These are phyloP conservation scores for Lanistes nyassanus DNA, from an alignment of 1,140 invertebrate species.

Conservation along the genomic window DNA sequence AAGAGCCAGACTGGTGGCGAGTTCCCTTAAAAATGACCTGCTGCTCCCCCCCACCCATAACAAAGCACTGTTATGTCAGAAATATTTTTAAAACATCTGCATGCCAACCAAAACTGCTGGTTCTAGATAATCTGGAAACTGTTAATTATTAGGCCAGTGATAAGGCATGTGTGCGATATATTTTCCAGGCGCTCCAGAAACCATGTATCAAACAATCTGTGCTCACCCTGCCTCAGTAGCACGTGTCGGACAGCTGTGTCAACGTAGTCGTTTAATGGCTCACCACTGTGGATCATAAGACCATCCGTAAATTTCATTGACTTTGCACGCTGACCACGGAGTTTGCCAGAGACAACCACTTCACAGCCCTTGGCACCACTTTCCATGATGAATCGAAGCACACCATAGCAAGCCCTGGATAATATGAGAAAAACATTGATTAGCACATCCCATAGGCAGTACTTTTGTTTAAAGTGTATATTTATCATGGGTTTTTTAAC, in stretches of 20 bases:
- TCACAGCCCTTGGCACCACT: conserved; percentile 96
- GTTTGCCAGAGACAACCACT: conserved; percentile 98
- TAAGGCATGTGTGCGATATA: not conserved
- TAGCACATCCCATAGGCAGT: no score
- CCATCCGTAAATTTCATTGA: conserved; percentile 99
- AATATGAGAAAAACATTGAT: no score
- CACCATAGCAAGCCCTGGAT: conserved; percentile 95
- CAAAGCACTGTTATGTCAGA: no score
- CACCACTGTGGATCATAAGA: conserved; percentile 99
- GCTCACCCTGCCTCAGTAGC: conserved; percentile 88
- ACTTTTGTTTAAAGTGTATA: no score
- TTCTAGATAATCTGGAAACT: no score
- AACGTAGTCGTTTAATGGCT: conserved; percentile 98
- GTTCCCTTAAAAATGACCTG: no score
- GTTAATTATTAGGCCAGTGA: no score
- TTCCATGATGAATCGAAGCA: conserved; percentile 99
- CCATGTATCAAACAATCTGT: not conserved
- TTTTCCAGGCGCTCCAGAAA: not conserved
- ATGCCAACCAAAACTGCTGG: no score
- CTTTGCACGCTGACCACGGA: conserved; percentile 98
- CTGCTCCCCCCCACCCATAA: no score
- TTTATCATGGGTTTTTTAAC: no score
- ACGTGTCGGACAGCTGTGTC: conserved; percentile 98
- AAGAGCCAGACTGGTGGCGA: no score
- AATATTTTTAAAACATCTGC: no score